Conservation (phyloP, 2,797 vertebrate genomes). For the Anguilla marmorata region DNA sequence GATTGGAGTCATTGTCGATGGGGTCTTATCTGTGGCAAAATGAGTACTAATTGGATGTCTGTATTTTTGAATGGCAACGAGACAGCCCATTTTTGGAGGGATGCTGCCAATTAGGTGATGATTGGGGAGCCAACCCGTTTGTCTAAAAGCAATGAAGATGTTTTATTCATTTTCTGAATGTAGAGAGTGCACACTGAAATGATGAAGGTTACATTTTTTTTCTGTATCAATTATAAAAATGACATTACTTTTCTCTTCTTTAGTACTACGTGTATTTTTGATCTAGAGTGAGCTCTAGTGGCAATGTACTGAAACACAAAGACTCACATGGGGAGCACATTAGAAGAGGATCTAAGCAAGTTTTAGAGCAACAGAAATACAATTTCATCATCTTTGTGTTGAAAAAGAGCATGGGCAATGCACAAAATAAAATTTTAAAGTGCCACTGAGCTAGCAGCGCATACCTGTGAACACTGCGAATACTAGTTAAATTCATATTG, state of each 20-base stretch:
- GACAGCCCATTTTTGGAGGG: neutral
- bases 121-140: neutral
- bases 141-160: neutral
- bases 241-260: neutral
- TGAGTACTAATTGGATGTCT: constrained; percentile 1
- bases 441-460: neutral
- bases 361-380: neutral
- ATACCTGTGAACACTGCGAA: neutral
- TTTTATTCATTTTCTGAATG: constrained; percentile 3
- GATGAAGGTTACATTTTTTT: neutral
- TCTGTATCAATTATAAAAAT: neutral
- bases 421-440: neutral
- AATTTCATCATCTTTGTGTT: neutral
- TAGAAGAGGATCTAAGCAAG: neutral
- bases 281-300: constrained; percentile 42
- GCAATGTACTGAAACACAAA: constrained; percentile 7
- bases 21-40: neutral
- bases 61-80: neutral
- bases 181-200: neutral
- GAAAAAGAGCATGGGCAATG: neutral
- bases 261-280: constrained; percentile 18
- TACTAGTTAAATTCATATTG: neutral
- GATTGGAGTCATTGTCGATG: neutral
- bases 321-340: neutral
- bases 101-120: neutral